Base-by-base conservation (phyloP, 2,888 invertebrate species). In the Tetrapedia diversipes region DNA sequence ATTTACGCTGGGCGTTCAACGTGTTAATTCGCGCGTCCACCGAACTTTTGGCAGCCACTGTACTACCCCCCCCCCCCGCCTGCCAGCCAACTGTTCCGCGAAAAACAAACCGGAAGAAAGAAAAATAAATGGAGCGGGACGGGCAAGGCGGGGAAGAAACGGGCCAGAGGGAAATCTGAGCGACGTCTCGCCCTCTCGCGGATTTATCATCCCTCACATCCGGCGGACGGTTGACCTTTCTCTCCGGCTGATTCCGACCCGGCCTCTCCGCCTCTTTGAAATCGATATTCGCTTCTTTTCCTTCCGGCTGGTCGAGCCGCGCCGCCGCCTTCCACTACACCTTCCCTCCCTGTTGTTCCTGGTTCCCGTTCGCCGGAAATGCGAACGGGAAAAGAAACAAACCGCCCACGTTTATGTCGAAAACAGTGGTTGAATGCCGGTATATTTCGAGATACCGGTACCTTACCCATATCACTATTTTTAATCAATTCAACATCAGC, bases 271-370 rank as follows among this genome's bases (percentile, higher is more conserved):
- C 65, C 75, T 51, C 72, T 75, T 73, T 60, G 73, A 72, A 72
- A 76, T 76, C 75, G 72, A 76, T 76, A 73, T 66, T 51, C 56
- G 66, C 73, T 73, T 76, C 73, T 72, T 73, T 73, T 73, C 75
- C 74, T 75, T 71, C 64, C 74, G 59, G 59, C 45, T 71, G 63
- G 63, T 16, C 61, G 70, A 70, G 70, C 61, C 56, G 69, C 54
- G 41, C 49, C 70, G 57, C 59, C 57, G 59, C 43, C 51, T n/a
- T n/a, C n/a, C 39, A 11, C 39, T 16, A 4, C 39, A 11, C 16
- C 45, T 22, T n/a, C 43, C 4, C 4, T 63, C 51, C 14, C 39
- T 16, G 29, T 16, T n/a, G 19, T 49, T 29, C 29, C 49, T 6
- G 10, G 34, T 49, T 51, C 29, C 29, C 39, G 49, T 19, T 27